Conservation (phyloP, 2,888 invertebrate genomes). For the Furcula furcula region DNA sequence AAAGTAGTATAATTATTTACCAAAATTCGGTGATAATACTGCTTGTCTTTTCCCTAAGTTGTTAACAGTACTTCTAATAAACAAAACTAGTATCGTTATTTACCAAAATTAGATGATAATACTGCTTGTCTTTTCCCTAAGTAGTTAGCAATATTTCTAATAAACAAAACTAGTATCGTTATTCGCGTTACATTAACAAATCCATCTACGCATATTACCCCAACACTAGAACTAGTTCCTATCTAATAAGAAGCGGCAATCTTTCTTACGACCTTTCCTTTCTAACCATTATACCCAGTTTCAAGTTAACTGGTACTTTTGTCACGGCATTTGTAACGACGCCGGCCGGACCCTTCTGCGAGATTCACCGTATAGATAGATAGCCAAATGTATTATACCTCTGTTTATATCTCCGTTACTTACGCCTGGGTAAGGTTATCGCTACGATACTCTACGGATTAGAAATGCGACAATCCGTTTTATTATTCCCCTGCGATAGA, state of each 20-base stretch:
- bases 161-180: too few species aligned
- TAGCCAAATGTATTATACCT: conserved; percentile 39
- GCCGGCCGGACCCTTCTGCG: conserved; percentile 31
- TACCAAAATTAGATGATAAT: too few species aligned
- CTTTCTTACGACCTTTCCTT: conserved; percentile 18
- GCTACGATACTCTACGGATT: conserved; percentile 14
- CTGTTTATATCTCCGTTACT: conserved; percentile 32
- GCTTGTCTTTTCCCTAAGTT: too few species aligned
- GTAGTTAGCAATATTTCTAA: too few species aligned
- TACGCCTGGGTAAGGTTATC: conserved; percentile 21
- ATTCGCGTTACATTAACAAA: too few species aligned
- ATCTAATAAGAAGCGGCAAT: conserved; percentile 22
- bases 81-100: too few species aligned
- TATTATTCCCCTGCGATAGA: conserved; percentile 10
- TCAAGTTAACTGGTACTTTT: conserved; percentile 28
- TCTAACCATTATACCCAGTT: conserved; percentile 27
- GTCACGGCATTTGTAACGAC: conserved; percentile 30
- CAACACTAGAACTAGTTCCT: too few species aligned
- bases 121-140: too few species aligned
- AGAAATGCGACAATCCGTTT: conserved; percentile 7
- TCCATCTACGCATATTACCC: too few species aligned
- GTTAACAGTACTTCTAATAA: too few species aligned
- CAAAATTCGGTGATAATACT: too few species aligned
- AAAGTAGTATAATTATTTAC: too few species aligned
- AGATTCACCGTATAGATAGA: conserved; percentile 31